A percentile compares a stretch with the other conserved stretches of the same genome.
Evolutionary conservation across 2,113 vertebrate species (phyloP).

Genomic region (Pardalotus punctatus): DNA sequence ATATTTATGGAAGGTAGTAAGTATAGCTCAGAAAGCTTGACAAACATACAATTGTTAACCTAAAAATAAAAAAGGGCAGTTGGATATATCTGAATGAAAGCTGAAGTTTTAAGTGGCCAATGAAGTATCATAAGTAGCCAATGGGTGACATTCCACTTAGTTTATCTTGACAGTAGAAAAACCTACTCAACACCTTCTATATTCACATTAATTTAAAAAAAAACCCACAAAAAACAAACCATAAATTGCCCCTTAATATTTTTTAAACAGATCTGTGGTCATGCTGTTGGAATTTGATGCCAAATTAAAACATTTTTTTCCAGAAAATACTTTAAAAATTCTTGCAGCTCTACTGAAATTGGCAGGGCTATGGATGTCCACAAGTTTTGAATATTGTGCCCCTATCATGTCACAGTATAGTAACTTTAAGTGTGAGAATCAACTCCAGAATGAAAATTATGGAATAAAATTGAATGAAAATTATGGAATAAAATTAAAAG

Average conservation of each 20-base stretch:
- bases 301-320: neutral
- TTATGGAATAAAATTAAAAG: neutral
- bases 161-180: neutral
- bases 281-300: neutral
- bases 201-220: neutral
- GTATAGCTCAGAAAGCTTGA: neutral
- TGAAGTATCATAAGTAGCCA: neutral
- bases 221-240: neutral
- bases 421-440: neutral
- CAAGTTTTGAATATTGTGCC: neutral
- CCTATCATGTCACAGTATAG: neutral
- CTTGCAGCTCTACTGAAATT: neutral
- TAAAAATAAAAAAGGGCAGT: neutral
- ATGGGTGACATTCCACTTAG: neutral
- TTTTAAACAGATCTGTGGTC: neutral
- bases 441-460: neutral
- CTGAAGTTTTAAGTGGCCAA: neutral
- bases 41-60: neutral
- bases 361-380: neutral
- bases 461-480: neutral
- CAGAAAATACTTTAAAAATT: neutral
- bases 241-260: neutral
- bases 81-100: neutral
- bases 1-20: conserved; percentile 31
- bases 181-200: neutral